Base-by-base conservation (phyloP, 2,797 vertebrate genomes). In the Aphelocoma californica region DNA sequence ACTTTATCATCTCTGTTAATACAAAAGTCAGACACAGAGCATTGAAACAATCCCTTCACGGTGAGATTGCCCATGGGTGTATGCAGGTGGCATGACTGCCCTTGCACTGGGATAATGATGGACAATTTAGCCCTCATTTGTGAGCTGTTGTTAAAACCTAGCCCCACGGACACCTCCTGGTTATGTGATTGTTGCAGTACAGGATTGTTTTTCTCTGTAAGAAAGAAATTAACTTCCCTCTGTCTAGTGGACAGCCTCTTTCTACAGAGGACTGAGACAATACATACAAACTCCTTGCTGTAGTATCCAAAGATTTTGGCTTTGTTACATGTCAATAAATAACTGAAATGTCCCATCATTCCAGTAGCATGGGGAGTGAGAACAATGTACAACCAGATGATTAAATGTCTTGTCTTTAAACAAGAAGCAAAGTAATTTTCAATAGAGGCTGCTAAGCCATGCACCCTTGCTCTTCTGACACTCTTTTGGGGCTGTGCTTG, bases 351-450 rank as follows among this genome's bases (percentile, higher is more conserved):
- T 88, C 48, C 45, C 36, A 24, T 84, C 75, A 44, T 31, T 72
- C 64, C 88, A 66, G 70, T 29, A 86, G 83, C 51, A 70, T 81
- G 73, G 88, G 73, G 93, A 91, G 70, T 70, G 61, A 91, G 82
- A 94, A 96, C 83, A 81, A 75, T 72, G 74, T 79, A 66, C 26
- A 4, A 66, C 36, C 65, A 83, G 60, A 91, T 77, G 72, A 96
- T 72, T 91, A 80, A 94, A 88, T 86, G 51, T 86, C 92, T 78
- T 45, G 47, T 40, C 85, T 96, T 87, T 67, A 70, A 90, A 53
- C 9, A 18, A 78, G 24, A 80, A 64, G 28, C 34, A 54, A 71
- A 66, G 28, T 62, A 2, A 51, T 58, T 94, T 84, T 89, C 40
- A 28, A 60, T 64, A 91, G 73, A 42, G 23, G n/a, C 72, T 86